Evolutionary conservation across 2,888 invertebrate species (phyloP).

Genomic region (Leucophenga maculata): DNA sequence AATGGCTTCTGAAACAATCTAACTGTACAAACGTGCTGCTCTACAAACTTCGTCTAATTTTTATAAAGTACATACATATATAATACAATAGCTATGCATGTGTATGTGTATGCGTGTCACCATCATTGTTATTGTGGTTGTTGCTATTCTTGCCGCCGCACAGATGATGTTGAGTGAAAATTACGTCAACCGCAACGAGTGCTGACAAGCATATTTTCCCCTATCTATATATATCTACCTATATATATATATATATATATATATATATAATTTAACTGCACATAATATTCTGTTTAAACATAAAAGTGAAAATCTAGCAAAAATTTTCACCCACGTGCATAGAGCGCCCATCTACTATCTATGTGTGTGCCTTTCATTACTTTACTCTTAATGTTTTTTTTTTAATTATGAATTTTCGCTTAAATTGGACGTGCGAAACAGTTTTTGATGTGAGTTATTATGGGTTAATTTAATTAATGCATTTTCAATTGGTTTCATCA

Average conservation of each 20-base stretch:
- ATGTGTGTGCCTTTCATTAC: not conserved
- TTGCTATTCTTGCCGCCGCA: not conserved
- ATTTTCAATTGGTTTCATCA: conserved; percentile 9
- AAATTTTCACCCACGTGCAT: not conserved
- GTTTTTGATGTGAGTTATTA: too few species aligned
- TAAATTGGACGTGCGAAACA: not conserved
- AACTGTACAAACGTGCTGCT: too few species aligned
- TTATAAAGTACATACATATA: not conserved
- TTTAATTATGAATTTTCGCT: not conserved
- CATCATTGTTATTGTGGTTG: conserved; percentile 11
- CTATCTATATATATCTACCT: too few species aligned
- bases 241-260: too few species aligned
- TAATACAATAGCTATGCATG: not conserved
- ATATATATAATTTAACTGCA: too few species aligned
- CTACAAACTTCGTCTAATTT: too few species aligned
- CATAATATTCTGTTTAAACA: conserved; percentile 16
- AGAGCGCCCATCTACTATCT: not conserved
- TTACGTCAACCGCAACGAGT: conserved; percentile 43
- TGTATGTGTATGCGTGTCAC: not conserved
- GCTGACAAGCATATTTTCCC: conserved; percentile 44
- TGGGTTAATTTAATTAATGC: conserved; percentile 11
- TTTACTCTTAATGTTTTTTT: not conserved
- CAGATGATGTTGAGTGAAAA: conserved; percentile 16
- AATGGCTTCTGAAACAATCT: too few species aligned
- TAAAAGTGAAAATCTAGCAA: conserved; percentile 18